A percentile compares a stretch with the other conserved stretches of the same genome.
Conservation (phyloP, 2,888 invertebrate species). For the Napeogenes inachia region DNA sequence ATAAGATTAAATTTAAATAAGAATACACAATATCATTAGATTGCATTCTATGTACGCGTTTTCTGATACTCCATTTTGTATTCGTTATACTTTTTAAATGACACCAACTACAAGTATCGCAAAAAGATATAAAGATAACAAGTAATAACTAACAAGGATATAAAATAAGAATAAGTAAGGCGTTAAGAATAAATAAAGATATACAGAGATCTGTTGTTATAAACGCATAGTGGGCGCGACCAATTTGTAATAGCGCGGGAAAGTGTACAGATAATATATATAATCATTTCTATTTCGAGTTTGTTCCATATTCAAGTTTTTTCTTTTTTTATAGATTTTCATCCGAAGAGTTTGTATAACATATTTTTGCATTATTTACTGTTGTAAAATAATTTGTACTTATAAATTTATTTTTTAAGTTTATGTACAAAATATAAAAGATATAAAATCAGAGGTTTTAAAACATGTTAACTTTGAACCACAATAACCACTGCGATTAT, state of each 20-base stretch:
- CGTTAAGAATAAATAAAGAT: constrained; percentile 19
- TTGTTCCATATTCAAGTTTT: constrained; percentile 14
- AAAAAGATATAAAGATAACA: background rate
- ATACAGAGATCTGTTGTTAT: constrained; percentile 31
- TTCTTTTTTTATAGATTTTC: background rate
- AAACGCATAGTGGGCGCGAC: constrained; percentile 58
- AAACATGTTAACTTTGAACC: constrained; percentile 12
- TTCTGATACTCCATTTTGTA: no score
- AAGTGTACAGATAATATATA: constrained; percentile 26
- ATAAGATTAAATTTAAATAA: no score
- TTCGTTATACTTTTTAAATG: no score
- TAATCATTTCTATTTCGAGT: constrained; percentile 1
- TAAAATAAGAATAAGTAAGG: constrained; percentile 16
- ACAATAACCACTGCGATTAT: constrained; percentile 13
- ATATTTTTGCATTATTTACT: background rate
- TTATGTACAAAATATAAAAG: no score
- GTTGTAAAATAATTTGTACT: no score
- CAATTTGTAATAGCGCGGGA: constrained; percentile 68
- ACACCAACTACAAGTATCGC: background rate
- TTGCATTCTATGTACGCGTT: background rate
- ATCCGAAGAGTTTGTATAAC: background rate
- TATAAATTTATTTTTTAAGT: no score
- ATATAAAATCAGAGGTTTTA: constrained; percentile 6
- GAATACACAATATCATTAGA: no score
- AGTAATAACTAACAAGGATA: constrained; percentile 23